Base-by-base conservation (phyloP, 2,113 vertebrate species). In the Anthoscopus minutus region DNA sequence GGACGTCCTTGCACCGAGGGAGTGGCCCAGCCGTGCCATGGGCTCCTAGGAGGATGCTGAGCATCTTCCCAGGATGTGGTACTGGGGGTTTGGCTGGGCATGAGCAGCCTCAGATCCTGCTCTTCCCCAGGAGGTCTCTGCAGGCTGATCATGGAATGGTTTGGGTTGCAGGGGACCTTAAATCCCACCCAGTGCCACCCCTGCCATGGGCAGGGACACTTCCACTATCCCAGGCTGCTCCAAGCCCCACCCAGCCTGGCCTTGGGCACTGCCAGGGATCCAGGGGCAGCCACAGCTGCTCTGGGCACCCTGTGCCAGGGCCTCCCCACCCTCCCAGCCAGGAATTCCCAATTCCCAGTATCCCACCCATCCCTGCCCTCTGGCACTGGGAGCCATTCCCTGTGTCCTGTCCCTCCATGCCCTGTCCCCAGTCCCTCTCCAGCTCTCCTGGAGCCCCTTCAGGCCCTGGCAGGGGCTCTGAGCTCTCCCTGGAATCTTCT, bases 291-390 rank as follows among this genome's bases (percentile, higher is more conserved):
- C 58, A 23, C 51, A 57, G 58, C 51, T 65, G 0, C 66, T 44
- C 50, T 72, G 35, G 16, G 6, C 7, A 70, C 6, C 8, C 48
- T 56, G 17, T 22, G 20, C 65, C 48, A 48, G 57, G 7, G 15
- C 20, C 11, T 40, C 0, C 0, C 24, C 40, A 14, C 24, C 16
- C 24, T 40, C 40, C 0, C 25, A 72, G 10, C 0, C 1, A 44
- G 0, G 2, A 51, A 28, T 50, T 65, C 4, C 50, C n/a, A 35
- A 2, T 42, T 18, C 31, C 58, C 31, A 28, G 1, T 28, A 1
- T 65, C 31, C 50, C 50, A 72, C 2, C 15, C 1, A 13, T 1
- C 17, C 35, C 42, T 33, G 6, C 6, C 18, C 31, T 44, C 9
- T 50, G 35, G 14, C 35, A 80, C 0, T 56, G 13, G 37, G 4